phyloP scores from a whole-genome alignment of 2,888 invertebrate species.

The Gerosis bhagava region DNA sequence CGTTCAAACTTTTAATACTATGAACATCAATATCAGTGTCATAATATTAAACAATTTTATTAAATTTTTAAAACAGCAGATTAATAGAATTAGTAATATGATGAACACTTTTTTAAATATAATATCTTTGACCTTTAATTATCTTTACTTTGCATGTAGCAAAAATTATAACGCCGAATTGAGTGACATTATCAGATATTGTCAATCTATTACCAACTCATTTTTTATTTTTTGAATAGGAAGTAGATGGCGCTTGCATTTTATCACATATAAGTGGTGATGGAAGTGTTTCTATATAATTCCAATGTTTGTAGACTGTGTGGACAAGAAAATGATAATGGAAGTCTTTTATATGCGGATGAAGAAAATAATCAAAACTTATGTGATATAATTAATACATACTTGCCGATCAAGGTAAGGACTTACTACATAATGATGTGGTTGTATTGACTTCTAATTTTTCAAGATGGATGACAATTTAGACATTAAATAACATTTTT shows the following conservation, averaged over 20 bases:
- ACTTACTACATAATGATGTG: slow-evolving; percentile 53
- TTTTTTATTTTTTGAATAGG: no score
- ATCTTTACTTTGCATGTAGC: no score
- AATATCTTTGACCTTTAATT: no score
- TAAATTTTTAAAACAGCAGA: no score
- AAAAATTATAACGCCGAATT: no score
- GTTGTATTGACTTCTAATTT: slow-evolving; percentile 70
- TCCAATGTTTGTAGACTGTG: slow-evolving; percentile 89
- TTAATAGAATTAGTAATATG: no score
- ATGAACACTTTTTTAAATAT: no score
- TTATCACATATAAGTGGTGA: slow-evolving; percentile 42
- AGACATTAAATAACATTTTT: slow-evolving; percentile 49
- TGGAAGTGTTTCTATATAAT: slow-evolving; percentile 83
- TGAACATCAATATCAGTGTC: no score
- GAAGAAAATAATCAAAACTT: slow-evolving; percentile 84
- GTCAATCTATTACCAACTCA: no score
- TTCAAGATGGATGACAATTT: slow-evolving; percentile 61
- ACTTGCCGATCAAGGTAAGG: slow-evolving; percentile 88
- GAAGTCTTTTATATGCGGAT: slow-evolving; percentile 83
- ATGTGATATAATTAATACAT: slow-evolving; percentile 86
- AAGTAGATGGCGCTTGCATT: slow-evolving; percentile 67
- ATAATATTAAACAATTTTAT: no score
- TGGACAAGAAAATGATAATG: slow-evolving; percentile 87
- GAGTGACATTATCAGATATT: no score
- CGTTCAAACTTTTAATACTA: no score